A percentile compares a stretch with the other conserved stretches of the same genome.
Evolutionary conservation across 2,113 vertebrate species (phyloP).

Genomic region (Ardeotis arabs): DNA sequence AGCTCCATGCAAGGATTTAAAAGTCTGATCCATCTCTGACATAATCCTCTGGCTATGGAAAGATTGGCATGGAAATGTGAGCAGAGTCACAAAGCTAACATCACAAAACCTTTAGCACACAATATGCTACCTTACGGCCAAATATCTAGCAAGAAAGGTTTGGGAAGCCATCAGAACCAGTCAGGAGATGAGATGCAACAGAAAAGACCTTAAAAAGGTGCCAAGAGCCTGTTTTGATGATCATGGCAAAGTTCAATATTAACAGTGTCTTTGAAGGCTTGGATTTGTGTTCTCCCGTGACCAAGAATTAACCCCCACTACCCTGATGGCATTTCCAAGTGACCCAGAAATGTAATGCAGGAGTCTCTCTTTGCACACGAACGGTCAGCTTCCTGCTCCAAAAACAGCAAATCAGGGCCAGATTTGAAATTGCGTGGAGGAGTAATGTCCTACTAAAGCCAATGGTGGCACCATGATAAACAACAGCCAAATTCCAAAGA

Average conservation of each 20-base stretch:
- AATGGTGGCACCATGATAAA: background rate
- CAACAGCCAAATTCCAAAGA: background rate
- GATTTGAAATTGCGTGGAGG: background rate
- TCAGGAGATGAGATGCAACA: background rate
- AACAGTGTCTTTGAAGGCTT: background rate
- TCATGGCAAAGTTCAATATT: background rate
- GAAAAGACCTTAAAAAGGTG: background rate
- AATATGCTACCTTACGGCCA: background rate
- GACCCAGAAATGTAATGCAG: background rate
- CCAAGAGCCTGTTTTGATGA: background rate
- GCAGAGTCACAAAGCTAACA: background rate
- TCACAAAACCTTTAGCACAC: background rate
- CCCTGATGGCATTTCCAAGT: background rate
- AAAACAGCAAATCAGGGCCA: background rate
- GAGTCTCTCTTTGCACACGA: background rate
- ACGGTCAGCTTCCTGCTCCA: background rate
- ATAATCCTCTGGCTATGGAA: background rate
- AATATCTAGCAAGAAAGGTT: conserved; percentile 9
- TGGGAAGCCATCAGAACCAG: conserved; percentile 58
- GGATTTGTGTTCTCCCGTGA: background rate
- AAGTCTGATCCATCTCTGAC: background rate
- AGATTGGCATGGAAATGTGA: background rate
- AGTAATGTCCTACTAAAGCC: background rate
- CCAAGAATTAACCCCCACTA: background rate
- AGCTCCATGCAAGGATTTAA: conserved; percentile 22